Evolutionary conservation across 2,797 vertebrate genomes (phyloP).

Genomic region (Hipposideros larvatus): DNA sequence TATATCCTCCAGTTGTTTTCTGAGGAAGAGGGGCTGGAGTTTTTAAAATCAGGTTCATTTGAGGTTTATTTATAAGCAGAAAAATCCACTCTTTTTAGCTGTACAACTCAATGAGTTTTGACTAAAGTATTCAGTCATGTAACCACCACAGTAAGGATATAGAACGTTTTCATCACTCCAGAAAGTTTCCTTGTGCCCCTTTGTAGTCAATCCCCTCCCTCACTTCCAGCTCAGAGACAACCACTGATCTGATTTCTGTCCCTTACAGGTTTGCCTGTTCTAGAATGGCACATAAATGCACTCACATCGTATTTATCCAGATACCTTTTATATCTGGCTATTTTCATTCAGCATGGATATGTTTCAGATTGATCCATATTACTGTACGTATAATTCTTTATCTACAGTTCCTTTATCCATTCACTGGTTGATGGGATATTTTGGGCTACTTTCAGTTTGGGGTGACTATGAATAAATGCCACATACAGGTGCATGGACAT

Average conservation of each 20-base stretch:
- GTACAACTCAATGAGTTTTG: not conserved
- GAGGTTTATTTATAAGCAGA: not conserved
- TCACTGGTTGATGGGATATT: not conserved
- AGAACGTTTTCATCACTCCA: not conserved
- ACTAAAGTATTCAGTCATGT: not conserved
- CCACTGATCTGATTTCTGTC: not conserved
- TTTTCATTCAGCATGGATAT: not conserved
- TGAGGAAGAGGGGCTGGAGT: not conserved
- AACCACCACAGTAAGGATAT: not conserved
- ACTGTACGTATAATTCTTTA: not conserved
- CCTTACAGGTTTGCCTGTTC: not conserved
- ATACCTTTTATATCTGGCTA: not conserved
- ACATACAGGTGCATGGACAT: not conserved
- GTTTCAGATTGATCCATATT: not conserved
- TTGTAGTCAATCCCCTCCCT: not conserved
- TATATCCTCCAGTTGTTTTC: not conserved
- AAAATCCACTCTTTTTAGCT: not conserved
- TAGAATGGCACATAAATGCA: not conserved
- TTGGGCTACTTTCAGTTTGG: not conserved
- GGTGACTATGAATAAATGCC: not conserved
- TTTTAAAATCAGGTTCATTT: not conserved
- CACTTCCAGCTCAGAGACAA: not conserved
- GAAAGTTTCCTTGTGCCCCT: not conserved
- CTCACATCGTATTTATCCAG: not conserved
- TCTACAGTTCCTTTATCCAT: not conserved